Base-by-base conservation (phyloP, 2,888 invertebrate genomes). In the Diloba caeruleocephala region DNA sequence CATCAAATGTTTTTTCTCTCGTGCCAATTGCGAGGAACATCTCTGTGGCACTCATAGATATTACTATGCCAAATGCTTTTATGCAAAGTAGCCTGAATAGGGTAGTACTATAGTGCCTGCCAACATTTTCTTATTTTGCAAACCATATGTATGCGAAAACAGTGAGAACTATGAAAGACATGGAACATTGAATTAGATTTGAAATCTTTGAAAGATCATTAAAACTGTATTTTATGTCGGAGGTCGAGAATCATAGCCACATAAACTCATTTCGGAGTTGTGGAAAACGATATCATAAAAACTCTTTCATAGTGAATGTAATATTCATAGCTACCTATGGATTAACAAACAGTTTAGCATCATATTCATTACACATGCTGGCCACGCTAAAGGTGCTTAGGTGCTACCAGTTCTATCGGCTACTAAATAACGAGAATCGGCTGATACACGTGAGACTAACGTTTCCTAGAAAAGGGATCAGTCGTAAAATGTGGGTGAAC, bases 351-450 rank as follows among this genome's bases (percentile, higher is more conserved):
- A 26, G 19, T 14, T 26, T 26, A 42, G 51, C 26, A 15, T 33
- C 37, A 19, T 14, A 41, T 34, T 43, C 32, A 53, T 60, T 61
- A 50, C 12, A 32, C 8, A 66, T 66, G 73, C 63, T 15, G 46
- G 15, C 4, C 66, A 73, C 71, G 63, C 33, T 48, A 66, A 46
- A 52, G 63, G 54, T 62, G 7, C 13, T 28, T 25, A 25, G 2
- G 8, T 12, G 56, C 55, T 68, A 71, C 48, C 37, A 25, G 51
- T 66, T 63, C 43, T 55, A 59, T 45, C 62, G 46, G 55, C 31
- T 37, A 63, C 50, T 73, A 69, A 66, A 69, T 71, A 60, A 72
- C 69, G 51, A 65, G 59, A 64, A 70, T 51, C 37, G 37, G 34
- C 44, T 29, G 44, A 38, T 62, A 29, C 58, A 60, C 56, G 48